Evolutionary conservation across 2,797 vertebrate genomes (phyloP).

Genomic region (Strix occidentalis): DNA sequence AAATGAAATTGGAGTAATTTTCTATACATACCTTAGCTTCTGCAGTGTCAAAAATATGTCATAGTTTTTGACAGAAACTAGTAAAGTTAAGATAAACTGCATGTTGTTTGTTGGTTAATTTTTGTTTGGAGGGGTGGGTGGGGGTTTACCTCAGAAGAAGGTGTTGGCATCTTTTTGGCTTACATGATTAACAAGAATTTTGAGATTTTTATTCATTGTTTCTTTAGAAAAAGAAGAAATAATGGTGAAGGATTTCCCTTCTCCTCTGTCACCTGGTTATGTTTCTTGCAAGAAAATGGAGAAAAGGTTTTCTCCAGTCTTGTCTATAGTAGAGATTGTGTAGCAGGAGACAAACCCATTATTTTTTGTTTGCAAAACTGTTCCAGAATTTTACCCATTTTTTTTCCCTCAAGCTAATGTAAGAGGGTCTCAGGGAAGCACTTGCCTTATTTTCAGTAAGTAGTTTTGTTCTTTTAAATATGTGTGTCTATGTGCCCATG

Average conservation of each 20-base stretch:
- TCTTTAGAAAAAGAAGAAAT: neutral
- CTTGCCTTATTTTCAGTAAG: neutral
- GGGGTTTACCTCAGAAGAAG: neutral
- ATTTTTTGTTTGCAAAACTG: neutral
- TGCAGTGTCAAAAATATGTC: neutral
- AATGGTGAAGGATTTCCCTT: neutral
- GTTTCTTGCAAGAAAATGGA: neutral
- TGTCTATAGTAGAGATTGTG: neutral
- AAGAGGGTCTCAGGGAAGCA: neutral
- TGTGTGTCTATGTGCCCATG: fast-evolving
- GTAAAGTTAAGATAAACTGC: neutral
- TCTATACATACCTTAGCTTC: neutral
- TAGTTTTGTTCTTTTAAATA: neutral
- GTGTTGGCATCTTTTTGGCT: neutral
- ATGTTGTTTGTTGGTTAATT: neutral
- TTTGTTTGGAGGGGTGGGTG: fast-evolving
- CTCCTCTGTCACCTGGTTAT: neutral
- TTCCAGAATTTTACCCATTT: neutral
- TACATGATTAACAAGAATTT: neutral
- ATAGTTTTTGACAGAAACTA: neutral
- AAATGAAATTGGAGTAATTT: neutral
- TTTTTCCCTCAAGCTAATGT: neutral
- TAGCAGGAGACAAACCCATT: neutral
- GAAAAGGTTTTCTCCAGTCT: neutral
- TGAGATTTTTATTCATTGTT: neutral